Evolutionary conservation across 2,113 vertebrate genomes (phyloP), one percentile per base, ranked within the genome.

Genomic region (Psephotus haematonotus): DNA sequence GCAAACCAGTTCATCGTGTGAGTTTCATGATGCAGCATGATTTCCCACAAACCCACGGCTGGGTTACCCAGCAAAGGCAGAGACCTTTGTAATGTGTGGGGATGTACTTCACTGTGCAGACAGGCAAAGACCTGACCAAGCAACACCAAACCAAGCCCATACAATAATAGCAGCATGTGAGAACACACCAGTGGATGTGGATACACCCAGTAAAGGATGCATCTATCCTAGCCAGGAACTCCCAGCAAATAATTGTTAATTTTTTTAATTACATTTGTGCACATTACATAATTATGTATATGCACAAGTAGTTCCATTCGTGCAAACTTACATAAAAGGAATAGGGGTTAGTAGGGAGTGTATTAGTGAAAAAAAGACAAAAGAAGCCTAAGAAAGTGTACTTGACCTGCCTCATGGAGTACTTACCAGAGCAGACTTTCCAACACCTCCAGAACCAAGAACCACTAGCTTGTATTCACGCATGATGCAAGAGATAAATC

Each of bases 381-480:
- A 6, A 88, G 28, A 78, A 72, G 12, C 33, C 20, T 55, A 64
- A 59, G 33, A 53, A 90, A n/a, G 3, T 0, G 1, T 55, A 72
- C 9, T 70, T 49, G 17, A 71, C 37, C 22, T 55, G 44, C 70
- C 47, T 60, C 28, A n/a, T 39, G 22, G 31, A 87, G 46, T 57
- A 98, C 98, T 99, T 98, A 99, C 99, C 98, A 99, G 93, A 91
- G 99, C 99, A 97, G 99, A 99, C 97, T 99, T 99, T 97, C 99
- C 99, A 90, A 99, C 99, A 78, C 99, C 99, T 98, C 99, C 99
- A 57, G 99, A 99, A 93, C 99, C 99, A 96, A 99, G 98, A 97
- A 99, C 99, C 55, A 99, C 99, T 94, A 99, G 98, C 98, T 99
- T 99, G 98, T 99, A 99, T 96, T 99, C 99, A 98, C 99, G 99